phyloP scores from a whole-genome alignment of 2,113 vertebrate species.

The Thalassarche chlororhynchos region DNA sequence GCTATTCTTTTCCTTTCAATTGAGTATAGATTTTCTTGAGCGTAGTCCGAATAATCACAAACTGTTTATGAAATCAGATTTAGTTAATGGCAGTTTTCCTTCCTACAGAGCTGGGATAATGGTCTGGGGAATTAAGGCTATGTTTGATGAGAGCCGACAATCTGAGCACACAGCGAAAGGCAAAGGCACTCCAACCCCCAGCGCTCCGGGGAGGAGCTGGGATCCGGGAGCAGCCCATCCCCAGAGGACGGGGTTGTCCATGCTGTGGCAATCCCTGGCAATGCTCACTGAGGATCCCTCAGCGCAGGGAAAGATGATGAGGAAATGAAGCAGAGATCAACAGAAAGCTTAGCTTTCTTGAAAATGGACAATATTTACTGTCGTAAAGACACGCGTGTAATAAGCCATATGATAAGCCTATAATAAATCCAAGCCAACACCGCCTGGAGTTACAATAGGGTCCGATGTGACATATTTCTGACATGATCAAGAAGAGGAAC shows the following conservation, averaged over 20 bases:
- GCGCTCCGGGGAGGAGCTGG: rapidly evolving
- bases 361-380: neutral
- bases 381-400: neutral
- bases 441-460: neutral
- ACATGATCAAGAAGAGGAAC: neutral
- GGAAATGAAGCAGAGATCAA: neutral
- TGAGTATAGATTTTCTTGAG: neutral
- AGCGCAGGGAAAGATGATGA: neutral
- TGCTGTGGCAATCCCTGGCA: neutral
- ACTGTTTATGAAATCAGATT: neutral
- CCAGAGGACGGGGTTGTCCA: rapidly evolving
- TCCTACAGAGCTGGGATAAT: neutral
- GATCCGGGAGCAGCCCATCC: neutral
- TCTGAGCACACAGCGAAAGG: neutral
- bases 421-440: neutral
- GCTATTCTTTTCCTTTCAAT: neutral
- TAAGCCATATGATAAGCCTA: neutral
- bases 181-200: neutral
- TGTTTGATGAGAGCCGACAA: neutral
- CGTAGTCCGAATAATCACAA: neutral
- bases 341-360: neutral
- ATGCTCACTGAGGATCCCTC: neutral
- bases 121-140: neutral
- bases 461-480: neutral
- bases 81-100: neutral